Base-by-base conservation (phyloP, 2,113 vertebrate genomes). In the Xenopus borealis region DNA sequence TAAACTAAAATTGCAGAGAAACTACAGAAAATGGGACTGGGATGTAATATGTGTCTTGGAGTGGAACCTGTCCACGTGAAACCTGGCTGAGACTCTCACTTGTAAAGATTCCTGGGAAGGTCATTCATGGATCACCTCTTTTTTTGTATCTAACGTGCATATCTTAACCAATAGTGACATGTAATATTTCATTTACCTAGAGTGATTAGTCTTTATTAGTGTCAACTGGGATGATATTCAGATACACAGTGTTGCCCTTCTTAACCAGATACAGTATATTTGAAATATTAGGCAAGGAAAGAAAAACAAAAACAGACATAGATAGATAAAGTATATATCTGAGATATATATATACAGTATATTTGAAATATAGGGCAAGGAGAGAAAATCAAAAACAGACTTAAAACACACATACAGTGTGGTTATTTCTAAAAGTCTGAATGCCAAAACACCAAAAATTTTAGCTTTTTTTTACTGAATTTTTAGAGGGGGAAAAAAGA, bases 101-200 rank as follows among this genome's bases (percentile, higher is more conserved):
- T 61, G 10, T 61, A 61, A 61, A 16, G 58, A 61, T 27, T 61
- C 58, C 18, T 9, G 13, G 20, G 58, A 61, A 61, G 58, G 58
- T 61, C 10, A 61, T 18, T 23, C 58, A 61, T 27, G 58, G 58
- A 61, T 61, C 58, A 27, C 8, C 20, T 61, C 58, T 18, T 27
- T 61, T 20, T 18, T 61, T 23, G 20, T 61, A 11, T 61, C 20
- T 23, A 11, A 16, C 58, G 19, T 61, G 58, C 58, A 23, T 23
- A 27, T 61, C 58, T 16, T 61, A 61, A 61, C 58, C 58, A 61
- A 61, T 23, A 23, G 58, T 61, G 58, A 61, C 58, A 61, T 61
- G 58, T 7, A 61, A 61, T 61, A 20, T 61, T 61, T 61, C 58
- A 61, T 61, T 61, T 61, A 61, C 58, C 58, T 61, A 27, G 58